Conservation (phyloP, 2,797 vertebrate species). For the Thamnophis elegans region DNA sequence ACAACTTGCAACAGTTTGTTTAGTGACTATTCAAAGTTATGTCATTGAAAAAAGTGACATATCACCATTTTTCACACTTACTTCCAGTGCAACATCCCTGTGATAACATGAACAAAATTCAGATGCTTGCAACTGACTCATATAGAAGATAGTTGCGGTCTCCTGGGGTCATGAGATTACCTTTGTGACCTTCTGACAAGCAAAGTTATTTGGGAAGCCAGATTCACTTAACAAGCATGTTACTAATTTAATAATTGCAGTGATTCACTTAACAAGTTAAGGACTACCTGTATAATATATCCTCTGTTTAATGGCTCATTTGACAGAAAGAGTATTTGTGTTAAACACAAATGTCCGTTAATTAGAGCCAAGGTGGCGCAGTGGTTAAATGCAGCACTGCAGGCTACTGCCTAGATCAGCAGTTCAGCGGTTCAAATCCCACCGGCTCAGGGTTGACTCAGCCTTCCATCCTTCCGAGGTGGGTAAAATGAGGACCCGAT, state of each 20-base stretch:
- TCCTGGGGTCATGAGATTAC: neutral
- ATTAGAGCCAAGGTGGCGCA: no score
- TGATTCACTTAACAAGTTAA: neutral
- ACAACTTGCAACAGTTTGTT: neutral
- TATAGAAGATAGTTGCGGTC: neutral
- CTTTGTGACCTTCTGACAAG: neutral
- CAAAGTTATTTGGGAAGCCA: neutral
- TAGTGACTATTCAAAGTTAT: neutral
- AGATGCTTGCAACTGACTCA: neutral
- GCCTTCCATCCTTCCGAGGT: no score
- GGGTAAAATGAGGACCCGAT: no score
- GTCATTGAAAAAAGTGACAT: neutral
- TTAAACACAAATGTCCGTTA: neutral
- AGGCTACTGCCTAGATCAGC: no score
- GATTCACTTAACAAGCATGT: neutral
- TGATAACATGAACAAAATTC: neutral
- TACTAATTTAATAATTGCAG: neutral
- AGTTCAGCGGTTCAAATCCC: no score
- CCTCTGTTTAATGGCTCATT: neutral
- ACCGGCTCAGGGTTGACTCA: no score
- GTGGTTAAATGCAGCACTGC: no score
- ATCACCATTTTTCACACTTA: neutral
- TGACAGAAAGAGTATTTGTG: neutral
- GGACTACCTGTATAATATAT: neutral
- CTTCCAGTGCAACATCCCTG: neutral